Conservation (phyloP, 1,140 invertebrate species). For the Drosophila quadrilineata region DNA sequence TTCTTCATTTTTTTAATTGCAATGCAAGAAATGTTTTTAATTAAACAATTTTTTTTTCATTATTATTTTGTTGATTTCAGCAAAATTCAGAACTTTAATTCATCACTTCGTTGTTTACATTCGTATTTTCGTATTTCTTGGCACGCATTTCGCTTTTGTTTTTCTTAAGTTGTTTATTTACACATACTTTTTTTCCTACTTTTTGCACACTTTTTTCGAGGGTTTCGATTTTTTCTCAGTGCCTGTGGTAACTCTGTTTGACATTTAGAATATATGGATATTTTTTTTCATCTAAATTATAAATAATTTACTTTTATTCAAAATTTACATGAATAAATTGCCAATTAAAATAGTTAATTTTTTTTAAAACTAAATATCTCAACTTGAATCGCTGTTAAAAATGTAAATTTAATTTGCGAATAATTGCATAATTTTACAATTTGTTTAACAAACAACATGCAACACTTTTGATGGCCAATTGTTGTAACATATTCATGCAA, state of each 20-base stretch:
- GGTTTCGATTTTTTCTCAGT: constrained; percentile 16
- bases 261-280: too few species aligned
- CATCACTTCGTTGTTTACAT: constrained; percentile 52
- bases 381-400: too few species aligned
- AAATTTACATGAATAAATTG: too few species aligned
- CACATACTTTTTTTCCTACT: constrained; percentile 20
- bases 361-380: not conserved
- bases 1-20: constrained; percentile 42
- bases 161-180: constrained; percentile 45
- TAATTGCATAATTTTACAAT: not conserved
- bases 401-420: too few species aligned
- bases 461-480: constrained; percentile 2
- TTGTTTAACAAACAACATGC: not conserved
- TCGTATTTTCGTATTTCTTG: constrained; percentile 33
- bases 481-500: constrained; percentile 6
- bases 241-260: constrained; percentile 12
- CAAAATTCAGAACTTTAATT: constrained; percentile 25
- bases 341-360: not conserved
- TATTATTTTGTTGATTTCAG: constrained; percentile 1
- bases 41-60: not conserved
- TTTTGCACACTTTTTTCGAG: constrained; percentile 40
- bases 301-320: too few species aligned
- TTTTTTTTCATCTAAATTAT: constrained; percentile 34
- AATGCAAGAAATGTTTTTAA: not conserved
- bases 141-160: constrained; percentile 19